Evolutionary conservation across 1,140 invertebrate species (phyloP).

Genomic region (Bombus cullumanus): DNA sequence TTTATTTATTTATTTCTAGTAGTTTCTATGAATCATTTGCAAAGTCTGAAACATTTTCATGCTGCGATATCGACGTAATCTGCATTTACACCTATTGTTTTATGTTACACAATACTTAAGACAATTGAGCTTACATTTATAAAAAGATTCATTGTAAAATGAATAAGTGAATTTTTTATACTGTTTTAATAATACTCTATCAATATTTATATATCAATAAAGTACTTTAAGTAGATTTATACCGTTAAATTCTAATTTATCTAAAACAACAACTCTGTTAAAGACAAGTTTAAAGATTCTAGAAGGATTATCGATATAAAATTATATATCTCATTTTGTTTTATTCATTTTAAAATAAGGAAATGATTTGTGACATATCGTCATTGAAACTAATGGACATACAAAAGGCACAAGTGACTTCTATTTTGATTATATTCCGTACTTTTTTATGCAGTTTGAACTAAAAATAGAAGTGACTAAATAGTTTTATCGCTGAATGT

Average conservation of each 20-base stretch:
- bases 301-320: not conserved
- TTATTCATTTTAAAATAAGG: no score
- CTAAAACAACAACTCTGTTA: not conserved
- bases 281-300: not conserved
- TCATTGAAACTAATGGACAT: not conserved
- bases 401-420: not conserved
- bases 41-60: constrained; percentile 64
- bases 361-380: no score
- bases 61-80: constrained; percentile 14
- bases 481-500: not conserved
- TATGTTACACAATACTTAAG: not conserved
- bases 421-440: not conserved
- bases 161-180: constrained; percentile 32
- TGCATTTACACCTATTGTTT: not conserved
- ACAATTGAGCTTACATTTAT: constrained; percentile 37
- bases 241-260: not conserved
- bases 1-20: constrained; percentile 73
- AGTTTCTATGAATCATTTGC: constrained; percentile 33
- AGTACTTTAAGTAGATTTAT: constrained; percentile 1
- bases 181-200: not conserved
- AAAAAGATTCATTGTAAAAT: constrained; percentile 16
- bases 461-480: not conserved
- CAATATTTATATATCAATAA: constrained; percentile 12
- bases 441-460: not conserved
- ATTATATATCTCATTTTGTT: no score